phyloP scores from a whole-genome alignment of 2,797 vertebrate species.

The Molossus alvarezi region DNA sequence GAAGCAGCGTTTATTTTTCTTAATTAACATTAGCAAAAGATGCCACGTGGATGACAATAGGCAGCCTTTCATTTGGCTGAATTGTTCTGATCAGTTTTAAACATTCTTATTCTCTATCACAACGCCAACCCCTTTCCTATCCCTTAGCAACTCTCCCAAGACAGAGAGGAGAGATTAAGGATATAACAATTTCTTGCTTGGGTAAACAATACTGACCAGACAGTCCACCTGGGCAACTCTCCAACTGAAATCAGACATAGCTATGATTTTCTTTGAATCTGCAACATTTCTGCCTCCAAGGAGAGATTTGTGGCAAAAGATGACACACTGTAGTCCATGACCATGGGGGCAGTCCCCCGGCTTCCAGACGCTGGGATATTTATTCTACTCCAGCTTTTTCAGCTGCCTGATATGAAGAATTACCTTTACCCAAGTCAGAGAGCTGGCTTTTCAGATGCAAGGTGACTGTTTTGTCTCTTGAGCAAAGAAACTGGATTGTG shows the following conservation, averaged over 20 bases:
- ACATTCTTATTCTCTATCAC: neutral
- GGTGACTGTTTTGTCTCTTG: neutral
- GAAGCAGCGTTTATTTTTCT: slow-evolving; percentile 40
- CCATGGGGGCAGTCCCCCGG: neutral
- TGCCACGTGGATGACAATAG: neutral
- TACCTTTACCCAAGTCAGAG: neutral
- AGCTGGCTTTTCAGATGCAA: neutral
- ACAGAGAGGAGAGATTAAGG: neutral
- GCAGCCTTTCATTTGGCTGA: neutral
- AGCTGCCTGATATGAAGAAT: neutral
- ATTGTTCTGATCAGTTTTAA: slow-evolving; percentile 27
- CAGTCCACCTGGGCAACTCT: neutral
- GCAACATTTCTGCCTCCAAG: neutral
- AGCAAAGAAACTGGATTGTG: slow-evolving; percentile 17
- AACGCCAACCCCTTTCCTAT: neutral
- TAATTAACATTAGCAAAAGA: slow-evolving; percentile 15
- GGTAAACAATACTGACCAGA: neutral
- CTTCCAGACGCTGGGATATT: neutral
- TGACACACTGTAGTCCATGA: neutral
- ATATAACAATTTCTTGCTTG: neutral
- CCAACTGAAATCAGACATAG: neutral
- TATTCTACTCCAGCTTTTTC: neutral
- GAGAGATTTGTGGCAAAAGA: neutral
- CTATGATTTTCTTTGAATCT: neutral
- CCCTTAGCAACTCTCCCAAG: neutral